A percentile compares a stretch with the other conserved stretches of the same genome.
These are phyloP conservation scores for Xestia xanthographa DNA, from an alignment of 2,888 invertebrate genomes.

Conservation along the genomic window DNA sequence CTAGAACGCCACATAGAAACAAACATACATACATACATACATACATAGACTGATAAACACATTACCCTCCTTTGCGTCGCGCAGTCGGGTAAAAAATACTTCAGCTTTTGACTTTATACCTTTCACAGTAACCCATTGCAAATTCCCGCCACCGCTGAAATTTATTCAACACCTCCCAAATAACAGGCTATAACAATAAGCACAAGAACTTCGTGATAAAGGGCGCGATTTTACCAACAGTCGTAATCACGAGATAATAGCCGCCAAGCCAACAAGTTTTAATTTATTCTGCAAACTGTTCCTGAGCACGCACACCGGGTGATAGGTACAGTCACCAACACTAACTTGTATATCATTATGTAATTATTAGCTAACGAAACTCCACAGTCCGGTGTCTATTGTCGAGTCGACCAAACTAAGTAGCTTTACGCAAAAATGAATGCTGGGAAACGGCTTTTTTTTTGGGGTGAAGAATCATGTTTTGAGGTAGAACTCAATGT, in stretches of 20 bases:
- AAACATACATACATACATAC: too few species aligned
- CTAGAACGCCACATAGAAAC: too few species aligned
- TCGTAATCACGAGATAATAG: slow-evolving; percentile 56
- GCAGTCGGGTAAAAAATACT: too few species aligned
- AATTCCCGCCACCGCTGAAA: slow-evolving; percentile 4
- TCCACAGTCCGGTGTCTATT: not conserved
- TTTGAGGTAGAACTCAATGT: too few species aligned
- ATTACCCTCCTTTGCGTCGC: too few species aligned
- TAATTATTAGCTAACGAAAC: not conserved
- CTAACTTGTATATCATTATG: not conserved
- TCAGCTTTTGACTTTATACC: not conserved
- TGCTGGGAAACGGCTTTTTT: too few species aligned
- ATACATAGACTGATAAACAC: too few species aligned
- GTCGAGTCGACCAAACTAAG: too few species aligned
- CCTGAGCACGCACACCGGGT: slow-evolving; percentile 59
- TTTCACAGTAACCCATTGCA: not conserved
- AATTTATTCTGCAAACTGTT: slow-evolving; percentile 72
- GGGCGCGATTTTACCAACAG: slow-evolving; percentile 38
- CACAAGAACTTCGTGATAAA: slow-evolving; percentile 46
- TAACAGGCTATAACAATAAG: slow-evolving; percentile 44
- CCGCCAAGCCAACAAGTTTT: slow-evolving; percentile 67
- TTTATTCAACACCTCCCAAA: slow-evolving; percentile 49
- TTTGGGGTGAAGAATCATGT: too few species aligned
- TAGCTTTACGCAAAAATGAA: too few species aligned
- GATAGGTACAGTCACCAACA: not conserved